A percentile compares a stretch with the other conserved stretches of the same genome.
Conservation (phyloP, 1,140 invertebrate genomes). For the Psix sp. region DNA sequence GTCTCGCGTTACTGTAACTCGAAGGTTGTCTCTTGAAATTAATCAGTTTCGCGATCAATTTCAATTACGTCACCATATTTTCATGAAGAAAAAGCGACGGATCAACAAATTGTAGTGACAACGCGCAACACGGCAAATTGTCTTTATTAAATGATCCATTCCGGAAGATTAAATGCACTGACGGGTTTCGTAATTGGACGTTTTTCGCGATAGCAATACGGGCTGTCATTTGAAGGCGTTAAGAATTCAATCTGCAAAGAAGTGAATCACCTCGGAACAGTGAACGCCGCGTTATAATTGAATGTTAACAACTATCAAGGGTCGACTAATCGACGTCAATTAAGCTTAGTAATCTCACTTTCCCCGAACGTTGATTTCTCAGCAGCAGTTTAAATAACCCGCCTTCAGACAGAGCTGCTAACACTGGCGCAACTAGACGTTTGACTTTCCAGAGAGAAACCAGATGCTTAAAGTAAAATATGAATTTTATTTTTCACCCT, state of each 20-base stretch:
- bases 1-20: too few relatives aligned
- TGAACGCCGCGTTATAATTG: constrained; percentile 50
- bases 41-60: constrained; percentile 50
- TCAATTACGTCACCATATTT: constrained; percentile 46
- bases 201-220: constrained; percentile 34
- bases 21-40: constrained; percentile 40
- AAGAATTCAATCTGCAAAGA: constrained; percentile 56
- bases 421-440: constrained; percentile 24
- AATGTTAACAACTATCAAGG: constrained; percentile 66
- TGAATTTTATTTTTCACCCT: too few relatives aligned
- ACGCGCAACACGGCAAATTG: constrained; percentile 13
- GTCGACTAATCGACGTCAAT: constrained; percentile 64
- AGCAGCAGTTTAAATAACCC: constrained; percentile 49
- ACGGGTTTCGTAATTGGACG: constrained; percentile 32
- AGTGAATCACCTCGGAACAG: constrained; percentile 41
- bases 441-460: too few relatives aligned
- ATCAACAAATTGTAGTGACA: constrained; percentile 46
- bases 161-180: constrained; percentile 33
- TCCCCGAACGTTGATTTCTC: constrained; percentile 54
- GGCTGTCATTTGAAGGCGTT: constrained; percentile 49
- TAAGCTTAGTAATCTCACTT: constrained; percentile 63
- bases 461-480: too few relatives aligned
- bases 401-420: constrained; percentile 24
- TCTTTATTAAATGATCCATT: constrained; percentile 49
- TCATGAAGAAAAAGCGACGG: constrained; percentile 37